Evolutionary conservation across 2,888 invertebrate species (phyloP), one percentile per base, ranked within the genome.

Genomic region (Saturnia japonica): DNA sequence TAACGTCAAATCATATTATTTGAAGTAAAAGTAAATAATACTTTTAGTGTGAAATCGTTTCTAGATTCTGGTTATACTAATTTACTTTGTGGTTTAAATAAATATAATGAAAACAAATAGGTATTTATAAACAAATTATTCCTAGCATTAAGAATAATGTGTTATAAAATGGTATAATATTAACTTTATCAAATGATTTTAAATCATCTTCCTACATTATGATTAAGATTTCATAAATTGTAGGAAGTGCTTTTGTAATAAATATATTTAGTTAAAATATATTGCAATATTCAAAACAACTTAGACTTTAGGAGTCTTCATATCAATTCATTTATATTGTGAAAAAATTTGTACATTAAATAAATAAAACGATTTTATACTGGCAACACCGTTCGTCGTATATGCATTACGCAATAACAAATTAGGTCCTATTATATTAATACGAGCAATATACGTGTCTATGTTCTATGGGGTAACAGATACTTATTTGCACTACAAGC

Each of bases 351-450:
- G 6, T 34, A 4, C 34, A 6, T 4, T 34, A 57, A 12, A 25
- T 60, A 28, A 60, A 14, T 14, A 28, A 28, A 22, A 54, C 14
- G n/a, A 25, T 60, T 60, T 28, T 60, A 43, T 11, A 60, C 57
- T 60, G n/a, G 64, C 64, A 64, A 42, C 66, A 66, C 25, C 11
- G 42, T 25, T 40, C 47, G 66, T 34, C 22, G 6, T 12, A 62
- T 1, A 40, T 7, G 12, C 19, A 28, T 68, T 71, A 71, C 68
- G 43, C 68, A 71, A 71, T 60, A 62, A 68, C 19, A 51, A 68
- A 71, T 71, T 51, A 68, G 64, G 51, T 64, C 62, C 68, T 64
- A 71, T 71, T 71, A 71, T 66, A 64, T 40, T 64, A 64, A 64
- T 67, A 51, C 43, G 60, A 69, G 42, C 51, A 66, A 67, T 67